Evolutionary conservation across 2,797 vertebrate genomes (phyloP), one percentile per base, ranked within the genome.

Genomic region (Decapterus maruadsi): DNA sequence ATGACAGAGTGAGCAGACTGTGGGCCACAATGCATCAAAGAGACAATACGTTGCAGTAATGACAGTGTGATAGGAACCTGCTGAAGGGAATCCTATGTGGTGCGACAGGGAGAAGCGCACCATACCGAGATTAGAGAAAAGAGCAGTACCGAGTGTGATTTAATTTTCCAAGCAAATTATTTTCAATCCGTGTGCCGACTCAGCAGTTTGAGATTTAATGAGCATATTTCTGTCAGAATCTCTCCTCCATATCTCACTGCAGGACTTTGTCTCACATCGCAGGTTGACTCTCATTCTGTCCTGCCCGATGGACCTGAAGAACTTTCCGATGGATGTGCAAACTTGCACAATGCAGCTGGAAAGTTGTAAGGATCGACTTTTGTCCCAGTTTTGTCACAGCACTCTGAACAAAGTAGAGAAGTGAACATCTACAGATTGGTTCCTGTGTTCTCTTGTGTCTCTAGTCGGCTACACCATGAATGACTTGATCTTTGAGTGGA

Each of bases 391-490:
- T 36, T 45, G 55, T 53, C 1, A 0, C 34, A 34, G 6, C 7
- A 19, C 55, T 55, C 72, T 60, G 34, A 19, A 3, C 31, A 20
- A 36, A 36, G 34, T 8, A 36, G 34, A 36, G 34, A 36, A 36
- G 17, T 26, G 14, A 54, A 40, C n/a, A 31, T 50, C 53, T 54
- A 0, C n/a, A 20, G 1, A 6, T 46, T 36, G 17, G 54, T 10
- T 38, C 1, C 3, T 31, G 9, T 26, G 0, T 57, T 31, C 8
- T 9, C 64, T 19, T 75, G 46, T 36, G 13, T 87, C 83, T 92
- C 11, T 75, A 99, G 98, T 99, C 88, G 98, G 98, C 54, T 99
- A 99, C 93, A 99, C 98, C 17, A 99, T 99, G 98, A 99, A 99
- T 55, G 98, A 99, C 90, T 86, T 99, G 93, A 95, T 99, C 89